Conservation (phyloP, 2,797 vertebrate species). For the Melanotaenia parkinsoni region DNA sequence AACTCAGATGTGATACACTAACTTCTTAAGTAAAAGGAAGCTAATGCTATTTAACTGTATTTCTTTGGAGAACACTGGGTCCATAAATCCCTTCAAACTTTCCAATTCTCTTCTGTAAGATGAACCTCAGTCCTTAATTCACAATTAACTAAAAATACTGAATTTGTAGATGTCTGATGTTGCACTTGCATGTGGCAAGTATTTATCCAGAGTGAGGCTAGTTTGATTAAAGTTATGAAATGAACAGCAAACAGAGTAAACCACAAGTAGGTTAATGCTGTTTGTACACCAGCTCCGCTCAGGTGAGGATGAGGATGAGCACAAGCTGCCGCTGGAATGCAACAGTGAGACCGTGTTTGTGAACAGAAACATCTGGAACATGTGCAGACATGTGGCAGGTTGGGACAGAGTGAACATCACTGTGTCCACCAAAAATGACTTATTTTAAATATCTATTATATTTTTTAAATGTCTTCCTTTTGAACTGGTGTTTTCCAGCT, state of each 20-base stretch:
- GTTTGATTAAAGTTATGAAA: neutral
- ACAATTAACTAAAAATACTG: neutral
- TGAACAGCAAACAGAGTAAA: slow-evolving; percentile 19
- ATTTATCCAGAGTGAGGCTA: neutral
- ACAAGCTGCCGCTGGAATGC: neutral
- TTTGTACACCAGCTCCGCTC: slow-evolving; percentile 1
- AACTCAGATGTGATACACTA: neutral
- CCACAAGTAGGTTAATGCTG: slow-evolving; percentile 37
- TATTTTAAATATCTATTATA: neutral
- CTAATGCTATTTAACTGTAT: neutral
- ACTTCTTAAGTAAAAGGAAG: neutral
- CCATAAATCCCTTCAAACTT: neutral
- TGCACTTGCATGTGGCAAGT: neutral
- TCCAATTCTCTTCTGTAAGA: neutral
- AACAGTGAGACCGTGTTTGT: neutral
- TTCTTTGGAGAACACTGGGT: neutral
- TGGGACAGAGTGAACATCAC: neutral
- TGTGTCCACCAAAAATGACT: neutral
- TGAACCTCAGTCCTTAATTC: neutral
- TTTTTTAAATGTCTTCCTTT: too few relatives aligned
- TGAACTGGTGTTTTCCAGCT: neutral
- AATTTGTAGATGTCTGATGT: neutral
- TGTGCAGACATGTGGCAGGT: slow-evolving; percentile 4
- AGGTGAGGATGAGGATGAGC: slow-evolving; percentile 31
- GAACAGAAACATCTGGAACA: slow-evolving; percentile 31